Conservation (phyloP, 2,797 vertebrate species). For the Lacerta agilis region DNA sequence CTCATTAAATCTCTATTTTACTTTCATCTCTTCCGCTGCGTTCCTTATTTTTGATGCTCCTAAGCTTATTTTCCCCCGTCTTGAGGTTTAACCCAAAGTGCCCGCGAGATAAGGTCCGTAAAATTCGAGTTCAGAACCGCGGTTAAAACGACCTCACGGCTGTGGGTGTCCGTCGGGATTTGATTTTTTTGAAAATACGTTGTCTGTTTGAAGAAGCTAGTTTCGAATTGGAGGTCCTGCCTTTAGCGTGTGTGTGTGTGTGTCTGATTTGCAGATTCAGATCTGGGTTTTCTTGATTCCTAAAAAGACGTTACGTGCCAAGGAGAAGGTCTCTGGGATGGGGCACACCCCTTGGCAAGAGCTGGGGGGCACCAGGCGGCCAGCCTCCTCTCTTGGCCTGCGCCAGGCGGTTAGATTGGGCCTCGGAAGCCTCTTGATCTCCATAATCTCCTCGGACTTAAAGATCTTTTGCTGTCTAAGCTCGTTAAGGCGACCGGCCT, state of each 20-base stretch:
- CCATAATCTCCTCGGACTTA: background rate
- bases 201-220: too few relatives aligned
- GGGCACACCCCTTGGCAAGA: background rate
- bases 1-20: too few relatives aligned
- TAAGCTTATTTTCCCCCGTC: too few relatives aligned
- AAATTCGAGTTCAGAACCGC: too few relatives aligned
- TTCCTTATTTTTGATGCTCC: too few relatives aligned
- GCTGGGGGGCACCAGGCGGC: background rate
- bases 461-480: constrained; percentile 15
- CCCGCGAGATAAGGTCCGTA: background rate
- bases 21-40: too few relatives aligned
- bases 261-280: background rate
- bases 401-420: background rate
- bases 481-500: constrained; percentile 9
- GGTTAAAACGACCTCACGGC: too few relatives aligned
- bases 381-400: background rate
- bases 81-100: background rate
- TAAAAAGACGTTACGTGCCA: background rate
- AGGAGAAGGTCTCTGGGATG: background rate
- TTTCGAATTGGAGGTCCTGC: too few relatives aligned
- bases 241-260: background rate
- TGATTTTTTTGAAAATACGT: background rate
- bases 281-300: background rate
- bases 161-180: too few relatives aligned
- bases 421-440: background rate